These are phyloP conservation scores for Tragelaphus buxtoni DNA, from an alignment of 2,113 vertebrate species.

Conservation along the genomic window DNA sequence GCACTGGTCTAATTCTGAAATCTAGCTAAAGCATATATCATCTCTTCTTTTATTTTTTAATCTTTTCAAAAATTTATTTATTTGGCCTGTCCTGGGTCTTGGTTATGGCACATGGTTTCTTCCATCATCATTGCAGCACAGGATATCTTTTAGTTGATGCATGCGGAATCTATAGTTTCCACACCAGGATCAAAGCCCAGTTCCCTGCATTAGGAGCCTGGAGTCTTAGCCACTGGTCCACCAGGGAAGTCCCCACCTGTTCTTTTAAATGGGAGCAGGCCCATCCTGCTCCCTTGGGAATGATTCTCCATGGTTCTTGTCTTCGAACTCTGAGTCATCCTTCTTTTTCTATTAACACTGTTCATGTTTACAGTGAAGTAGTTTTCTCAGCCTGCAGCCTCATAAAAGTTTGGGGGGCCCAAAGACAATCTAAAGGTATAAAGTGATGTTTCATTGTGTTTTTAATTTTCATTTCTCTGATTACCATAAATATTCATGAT, in stretches of 20 bases:
- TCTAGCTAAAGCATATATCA: not conserved
- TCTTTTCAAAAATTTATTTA: not conserved
- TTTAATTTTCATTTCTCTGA: not conserved
- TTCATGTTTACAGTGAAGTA: not conserved
- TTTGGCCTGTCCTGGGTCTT: not conserved
- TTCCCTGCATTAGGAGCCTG: rapidly evolving
- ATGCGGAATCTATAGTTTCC: not conserved
- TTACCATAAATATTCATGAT: not conserved
- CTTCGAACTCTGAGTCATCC: not conserved
- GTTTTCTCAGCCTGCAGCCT: not conserved
- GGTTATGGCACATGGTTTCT: not conserved
- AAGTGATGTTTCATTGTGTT: not conserved
- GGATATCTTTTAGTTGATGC: not conserved
- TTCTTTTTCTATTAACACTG: not conserved
- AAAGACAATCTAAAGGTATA: not conserved
- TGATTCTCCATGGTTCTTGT: not conserved
- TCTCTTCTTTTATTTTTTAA: not conserved
- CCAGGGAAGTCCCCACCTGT: not conserved
- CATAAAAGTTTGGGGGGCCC: not conserved
- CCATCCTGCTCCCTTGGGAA: not conserved
- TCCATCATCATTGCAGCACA: not conserved
- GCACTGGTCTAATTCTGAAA: not conserved
- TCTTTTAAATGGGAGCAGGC: not conserved
- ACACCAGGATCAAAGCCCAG: not conserved
- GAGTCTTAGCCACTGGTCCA: not conserved